Conservation (phyloP, 2,797 vertebrate species). For the Neomorphus geoffroyi region DNA sequence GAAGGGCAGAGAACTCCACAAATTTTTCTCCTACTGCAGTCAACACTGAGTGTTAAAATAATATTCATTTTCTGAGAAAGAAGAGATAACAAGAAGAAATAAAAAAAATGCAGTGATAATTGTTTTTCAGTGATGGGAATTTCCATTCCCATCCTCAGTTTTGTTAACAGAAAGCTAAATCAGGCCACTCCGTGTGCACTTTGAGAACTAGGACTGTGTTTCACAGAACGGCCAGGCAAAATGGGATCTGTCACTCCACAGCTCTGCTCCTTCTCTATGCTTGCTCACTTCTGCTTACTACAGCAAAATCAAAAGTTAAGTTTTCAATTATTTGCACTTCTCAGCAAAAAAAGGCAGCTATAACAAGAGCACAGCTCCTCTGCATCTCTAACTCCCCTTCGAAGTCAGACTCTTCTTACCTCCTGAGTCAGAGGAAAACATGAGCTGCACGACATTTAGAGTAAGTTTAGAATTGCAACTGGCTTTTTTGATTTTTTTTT, state of each 20-base stretch:
- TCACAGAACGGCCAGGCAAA: not conserved
- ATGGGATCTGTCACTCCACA: not conserved
- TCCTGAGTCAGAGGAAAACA: not conserved
- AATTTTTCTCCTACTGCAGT: not conserved
- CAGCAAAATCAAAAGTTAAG: not conserved
- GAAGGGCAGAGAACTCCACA: not conserved
- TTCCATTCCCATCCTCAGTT: not conserved
- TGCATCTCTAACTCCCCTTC: not conserved
- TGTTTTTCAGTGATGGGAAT: not conserved
- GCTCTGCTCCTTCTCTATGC: not conserved
- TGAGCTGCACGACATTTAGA: accelerated
- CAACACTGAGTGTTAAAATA: not conserved
- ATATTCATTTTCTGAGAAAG: not conserved
- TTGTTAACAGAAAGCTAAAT: not conserved
- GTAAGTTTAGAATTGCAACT: not conserved
- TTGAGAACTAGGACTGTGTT: not conserved
- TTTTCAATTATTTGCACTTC: not conserved
- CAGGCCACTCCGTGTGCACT: not conserved
- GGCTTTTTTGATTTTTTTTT: not conserved
- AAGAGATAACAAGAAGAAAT: not conserved
- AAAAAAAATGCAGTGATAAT: not conserved
- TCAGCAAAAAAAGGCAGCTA: not conserved
- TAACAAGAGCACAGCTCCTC: not conserved
- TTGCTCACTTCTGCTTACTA: not conserved
- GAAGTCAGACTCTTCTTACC: not conserved